Conservation (phyloP, 2,113 vertebrate species). For the Lamprotornis superbus region DNA sequence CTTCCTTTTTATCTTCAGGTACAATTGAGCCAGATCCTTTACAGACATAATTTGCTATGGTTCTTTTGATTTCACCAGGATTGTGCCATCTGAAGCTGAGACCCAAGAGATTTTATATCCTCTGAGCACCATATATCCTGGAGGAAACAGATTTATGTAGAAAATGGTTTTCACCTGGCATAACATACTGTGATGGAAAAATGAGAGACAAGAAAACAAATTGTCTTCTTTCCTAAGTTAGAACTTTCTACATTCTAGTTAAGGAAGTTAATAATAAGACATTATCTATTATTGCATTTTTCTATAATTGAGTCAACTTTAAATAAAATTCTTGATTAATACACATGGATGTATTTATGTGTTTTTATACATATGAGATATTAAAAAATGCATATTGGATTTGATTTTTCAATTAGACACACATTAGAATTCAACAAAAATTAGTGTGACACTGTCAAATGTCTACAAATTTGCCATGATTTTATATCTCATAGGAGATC, state of each 20-base stretch:
- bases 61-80: neutral
- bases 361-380: neutral
- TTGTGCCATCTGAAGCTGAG: neutral
- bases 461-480: neutral
- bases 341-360: neutral
- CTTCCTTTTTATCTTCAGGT: neutral
- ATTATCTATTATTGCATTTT: neutral
- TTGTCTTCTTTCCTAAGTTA: neutral
- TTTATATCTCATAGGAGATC: neutral
- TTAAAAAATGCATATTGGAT: neutral
- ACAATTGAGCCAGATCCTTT: neutral
- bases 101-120: neutral
- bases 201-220: neutral
- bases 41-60: neutral
- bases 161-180: neutral
- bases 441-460: neutral
- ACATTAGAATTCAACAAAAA: neutral
- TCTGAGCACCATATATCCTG: neutral
- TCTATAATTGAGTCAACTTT: neutral
- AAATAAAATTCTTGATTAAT: neutral
- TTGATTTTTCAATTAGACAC: conserved; percentile 8
- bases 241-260: neutral
- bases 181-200: neutral
- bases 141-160: neutral
- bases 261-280: neutral